Evolutionary conservation across 2,888 invertebrate genomes (phyloP).

Genomic region (Ichneumoninae sp.): DNA sequence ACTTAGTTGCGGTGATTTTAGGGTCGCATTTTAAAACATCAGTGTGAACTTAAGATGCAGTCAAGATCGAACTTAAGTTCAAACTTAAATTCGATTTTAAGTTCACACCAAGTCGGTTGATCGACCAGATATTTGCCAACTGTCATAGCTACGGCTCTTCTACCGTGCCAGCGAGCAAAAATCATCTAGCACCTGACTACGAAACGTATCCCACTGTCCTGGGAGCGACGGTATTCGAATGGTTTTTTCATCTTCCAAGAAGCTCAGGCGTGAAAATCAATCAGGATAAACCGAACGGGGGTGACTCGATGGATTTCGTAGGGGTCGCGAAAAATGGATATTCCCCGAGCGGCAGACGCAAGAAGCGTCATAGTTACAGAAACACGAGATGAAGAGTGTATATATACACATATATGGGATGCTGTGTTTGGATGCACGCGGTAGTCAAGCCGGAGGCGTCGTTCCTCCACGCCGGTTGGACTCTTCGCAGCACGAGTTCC

Average conservation of each 20-base stretch:
- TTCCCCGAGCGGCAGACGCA: conserved; percentile 40
- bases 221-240: conserved; percentile 16
- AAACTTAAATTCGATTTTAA: too few relatives aligned
- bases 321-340: conserved; percentile 61
- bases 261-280: conserved; percentile 55
- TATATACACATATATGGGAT: conserved; percentile 25
- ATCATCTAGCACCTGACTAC: conserved; percentile 23
- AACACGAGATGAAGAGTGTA: conserved; percentile 14
- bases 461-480: conserved; percentile 1
- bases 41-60: too few relatives aligned
- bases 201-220: background rate
- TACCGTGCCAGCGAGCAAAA: background rate
- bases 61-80: too few relatives aligned
- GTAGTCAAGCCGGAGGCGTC: conserved; percentile 34
- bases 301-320: conserved; percentile 52
- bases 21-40: background rate
- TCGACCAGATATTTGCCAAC: background rate
- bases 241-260: conserved; percentile 55
- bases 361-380: conserved; percentile 32
- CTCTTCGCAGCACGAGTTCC: conserved; percentile 68
- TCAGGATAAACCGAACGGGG: conserved; percentile 51
- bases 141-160: background rate
- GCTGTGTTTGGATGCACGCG: conserved; percentile 32
- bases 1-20: background rate
- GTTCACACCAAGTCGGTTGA: background rate